Conservation (phyloP, 2,797 vertebrate species). For the Cynodonichthys magdalenae region DNA sequence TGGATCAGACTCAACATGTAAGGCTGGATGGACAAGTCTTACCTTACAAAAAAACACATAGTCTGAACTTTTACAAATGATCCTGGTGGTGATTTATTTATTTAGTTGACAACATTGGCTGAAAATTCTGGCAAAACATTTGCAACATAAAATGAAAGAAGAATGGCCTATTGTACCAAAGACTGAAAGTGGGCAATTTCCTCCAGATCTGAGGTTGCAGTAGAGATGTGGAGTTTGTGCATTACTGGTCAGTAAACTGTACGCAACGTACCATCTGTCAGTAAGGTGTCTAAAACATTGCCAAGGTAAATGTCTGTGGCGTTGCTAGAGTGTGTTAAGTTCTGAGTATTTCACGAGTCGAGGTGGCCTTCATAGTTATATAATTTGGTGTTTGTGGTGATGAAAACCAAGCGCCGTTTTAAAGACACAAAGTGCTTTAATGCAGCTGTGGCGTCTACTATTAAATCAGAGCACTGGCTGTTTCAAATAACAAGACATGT, state of each 20-base stretch:
- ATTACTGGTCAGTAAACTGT: conserved; percentile 20
- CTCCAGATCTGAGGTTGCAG: neutral
- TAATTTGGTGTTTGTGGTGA: conserved; percentile 46
- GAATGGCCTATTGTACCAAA: neutral
- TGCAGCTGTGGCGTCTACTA: conserved; percentile 23
- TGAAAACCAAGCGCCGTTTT: conserved; percentile 65
- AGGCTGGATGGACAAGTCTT: no score
- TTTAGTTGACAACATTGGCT: neutral
- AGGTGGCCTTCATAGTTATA: conserved; percentile 35
- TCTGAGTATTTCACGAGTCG: conserved; percentile 44
- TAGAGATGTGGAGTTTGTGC: conserved; percentile 2
- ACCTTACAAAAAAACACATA: neutral
- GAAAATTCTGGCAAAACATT: neutral
- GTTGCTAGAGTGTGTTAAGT: conserved; percentile 22
- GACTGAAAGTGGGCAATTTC: neutral
- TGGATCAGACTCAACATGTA: no score
- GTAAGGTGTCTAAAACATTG: conserved; percentile 19
- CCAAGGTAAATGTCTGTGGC: conserved; percentile 61
- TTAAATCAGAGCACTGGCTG: conserved; percentile 28
- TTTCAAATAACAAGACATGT: conserved; percentile 22
- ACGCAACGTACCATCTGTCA: conserved; percentile 18
- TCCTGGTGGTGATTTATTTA: neutral
- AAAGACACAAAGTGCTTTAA: conserved; percentile 46
- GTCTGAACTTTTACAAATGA: neutral
- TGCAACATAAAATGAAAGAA: conserved; percentile 7